Evolutionary conservation across 2,113 vertebrate species (phyloP).

Genomic region (Poeciliopsis retropinna): DNA sequence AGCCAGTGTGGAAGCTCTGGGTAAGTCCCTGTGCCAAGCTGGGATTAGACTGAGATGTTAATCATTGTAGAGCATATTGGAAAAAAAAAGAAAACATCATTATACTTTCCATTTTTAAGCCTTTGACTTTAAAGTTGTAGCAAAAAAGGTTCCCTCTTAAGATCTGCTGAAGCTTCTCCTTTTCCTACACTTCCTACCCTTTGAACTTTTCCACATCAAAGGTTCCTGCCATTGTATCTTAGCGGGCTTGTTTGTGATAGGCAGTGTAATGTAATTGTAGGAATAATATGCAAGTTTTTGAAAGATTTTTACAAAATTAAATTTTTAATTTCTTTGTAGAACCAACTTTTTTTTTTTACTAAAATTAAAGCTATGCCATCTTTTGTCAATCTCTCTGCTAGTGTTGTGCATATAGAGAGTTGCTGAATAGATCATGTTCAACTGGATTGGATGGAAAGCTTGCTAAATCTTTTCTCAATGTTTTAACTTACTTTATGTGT

Average conservation of each 20-base stretch:
- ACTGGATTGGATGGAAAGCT: no score
- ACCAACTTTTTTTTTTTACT: no score
- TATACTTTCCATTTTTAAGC: conserved; percentile 37
- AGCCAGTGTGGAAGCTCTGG: conserved; percentile 64
- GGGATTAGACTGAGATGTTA: conserved; percentile 71
- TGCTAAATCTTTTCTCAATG: no score
- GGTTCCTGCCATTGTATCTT: not conserved
- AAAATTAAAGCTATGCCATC: no score
- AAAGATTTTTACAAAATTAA: no score
- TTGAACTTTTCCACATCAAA: not conserved
- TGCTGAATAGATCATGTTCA: no score
- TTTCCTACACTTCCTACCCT: not conserved
- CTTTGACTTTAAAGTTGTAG: conserved; percentile 5
- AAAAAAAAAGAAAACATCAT: conserved; percentile 22
- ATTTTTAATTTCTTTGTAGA: no score
- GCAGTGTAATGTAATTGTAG: no score
- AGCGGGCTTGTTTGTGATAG: not conserved
- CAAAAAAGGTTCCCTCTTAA: conserved; percentile 13
- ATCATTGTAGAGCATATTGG: conserved; percentile 57
- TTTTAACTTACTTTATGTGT: no score
- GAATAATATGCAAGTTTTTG: no score
- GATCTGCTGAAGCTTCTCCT: conserved; percentile 4
- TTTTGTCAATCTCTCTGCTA: no score
- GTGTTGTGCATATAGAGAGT: no score
- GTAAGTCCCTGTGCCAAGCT: conserved; percentile 66